These are phyloP conservation scores for Mimumesa dahlbomi DNA, from an alignment of 2,888 invertebrate species.

Conservation along the genomic window DNA sequence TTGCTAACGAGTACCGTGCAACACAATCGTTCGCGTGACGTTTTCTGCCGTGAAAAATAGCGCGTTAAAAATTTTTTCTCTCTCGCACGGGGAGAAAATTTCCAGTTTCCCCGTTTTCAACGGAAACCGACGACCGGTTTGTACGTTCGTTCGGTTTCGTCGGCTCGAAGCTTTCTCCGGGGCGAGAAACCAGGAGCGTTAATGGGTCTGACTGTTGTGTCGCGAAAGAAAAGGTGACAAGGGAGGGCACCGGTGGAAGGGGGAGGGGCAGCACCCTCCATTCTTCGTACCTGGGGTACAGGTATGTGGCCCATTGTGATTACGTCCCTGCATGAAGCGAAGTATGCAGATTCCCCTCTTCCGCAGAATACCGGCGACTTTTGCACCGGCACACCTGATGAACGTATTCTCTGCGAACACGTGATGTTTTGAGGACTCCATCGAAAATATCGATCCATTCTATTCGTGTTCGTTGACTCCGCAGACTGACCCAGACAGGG, in stretches of 20 bases:
- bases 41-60: no score
- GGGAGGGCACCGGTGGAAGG: constrained; percentile 17
- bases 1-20: no score
- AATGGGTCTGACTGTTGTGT: constrained; percentile 46
- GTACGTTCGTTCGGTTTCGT: background rate
- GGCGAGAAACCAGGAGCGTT: constrained; percentile 21
- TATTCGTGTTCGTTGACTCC: background rate
- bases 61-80: no score
- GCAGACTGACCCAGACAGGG: background rate
- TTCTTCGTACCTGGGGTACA: constrained; percentile 51
- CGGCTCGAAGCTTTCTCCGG: constrained; percentile 31
- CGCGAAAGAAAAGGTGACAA: constrained; percentile 28
- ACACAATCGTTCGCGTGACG: no score
- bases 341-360: constrained; percentile 64
- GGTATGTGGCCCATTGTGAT: constrained; percentile 64
- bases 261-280: constrained; percentile 31
- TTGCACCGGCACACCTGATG: constrained; percentile 56
- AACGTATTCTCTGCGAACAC: constrained; percentile 36
- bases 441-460: background rate
- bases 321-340: constrained; percentile 44
- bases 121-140: constrained; percentile 21
- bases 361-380: constrained; percentile 20
- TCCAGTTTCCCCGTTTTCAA: constrained; percentile 11
- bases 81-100: no score
- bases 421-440: constrained; percentile 20